These are phyloP conservation scores for Ciconia stormi DNA, from an alignment of 2,113 vertebrate genomes.

Conservation along the genomic window DNA sequence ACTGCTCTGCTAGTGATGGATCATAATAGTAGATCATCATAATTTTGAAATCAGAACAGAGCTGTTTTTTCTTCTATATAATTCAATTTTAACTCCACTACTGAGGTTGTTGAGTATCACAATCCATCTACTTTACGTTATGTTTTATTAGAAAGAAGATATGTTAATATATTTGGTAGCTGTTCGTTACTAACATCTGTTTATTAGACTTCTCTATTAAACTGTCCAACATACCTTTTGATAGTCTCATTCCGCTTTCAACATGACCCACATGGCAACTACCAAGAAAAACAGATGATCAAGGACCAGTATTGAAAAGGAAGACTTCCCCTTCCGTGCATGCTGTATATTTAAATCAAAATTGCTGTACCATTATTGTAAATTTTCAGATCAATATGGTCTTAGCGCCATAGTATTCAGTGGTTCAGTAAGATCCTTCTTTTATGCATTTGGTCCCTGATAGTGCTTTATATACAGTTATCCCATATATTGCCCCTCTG, in stretches of 20 bases:
- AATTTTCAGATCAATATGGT: neutral
- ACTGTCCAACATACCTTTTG: constrained; percentile 40
- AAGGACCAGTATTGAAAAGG: neutral
- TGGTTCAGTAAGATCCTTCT: neutral
- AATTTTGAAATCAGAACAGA: constrained; percentile 73
- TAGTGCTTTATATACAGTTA: neutral
- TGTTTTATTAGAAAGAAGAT: constrained; percentile 24
- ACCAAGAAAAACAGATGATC: neutral
- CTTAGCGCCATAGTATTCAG: neutral
- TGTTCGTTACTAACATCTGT: constrained; percentile 44
- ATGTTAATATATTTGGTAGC: constrained; percentile 1
- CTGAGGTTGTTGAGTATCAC: constrained; percentile 20
- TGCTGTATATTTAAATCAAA: neutral
- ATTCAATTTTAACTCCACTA: constrained; percentile 62
- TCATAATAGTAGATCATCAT: constrained; percentile 77
- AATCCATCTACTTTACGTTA: constrained; percentile 55
- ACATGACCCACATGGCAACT: neutral
- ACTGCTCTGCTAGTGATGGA: constrained; percentile 70
- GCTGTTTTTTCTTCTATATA: constrained; percentile 55
- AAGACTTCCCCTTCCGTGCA: neutral
- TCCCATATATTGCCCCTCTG: fast-evolving
- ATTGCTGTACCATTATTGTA: neutral
- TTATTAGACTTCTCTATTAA: constrained; percentile 26
- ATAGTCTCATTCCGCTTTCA: neutral
- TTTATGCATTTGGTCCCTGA: neutral